Conservation (phyloP, 2,888 invertebrate species). For the Mythimna albipuncta region DNA sequence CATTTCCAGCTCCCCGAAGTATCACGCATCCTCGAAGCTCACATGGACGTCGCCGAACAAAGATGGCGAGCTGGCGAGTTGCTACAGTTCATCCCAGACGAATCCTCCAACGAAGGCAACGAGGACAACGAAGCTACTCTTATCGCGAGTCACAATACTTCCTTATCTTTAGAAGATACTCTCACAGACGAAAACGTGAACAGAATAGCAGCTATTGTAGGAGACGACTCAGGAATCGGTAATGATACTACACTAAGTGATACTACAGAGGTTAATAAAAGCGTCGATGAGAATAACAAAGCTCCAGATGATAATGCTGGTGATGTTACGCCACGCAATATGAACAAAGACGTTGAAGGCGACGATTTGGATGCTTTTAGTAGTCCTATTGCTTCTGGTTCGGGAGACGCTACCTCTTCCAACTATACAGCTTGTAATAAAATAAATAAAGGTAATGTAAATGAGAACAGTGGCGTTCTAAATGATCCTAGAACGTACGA, state of each 20-base stretch:
- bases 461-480: conserved; percentile 16
- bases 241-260: conserved; percentile 65
- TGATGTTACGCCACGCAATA: conserved; percentile 25
- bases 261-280: conserved; percentile 45
- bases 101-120: conserved; percentile 69
- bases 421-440: conserved; percentile 12
- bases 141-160: conserved; percentile 74
- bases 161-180: conserved; percentile 80
- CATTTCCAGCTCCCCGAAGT: conserved; percentile 82
- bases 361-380: not conserved
- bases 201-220: conserved; percentile 53
- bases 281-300: conserved; percentile 24
- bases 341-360: not conserved
- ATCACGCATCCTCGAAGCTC: conserved; percentile 81
- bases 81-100: conserved; percentile 68
- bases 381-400: conserved; percentile 33
- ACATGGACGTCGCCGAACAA: conserved; percentile 81
- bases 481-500: conserved; percentile 42
- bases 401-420: conserved; percentile 22
- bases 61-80: conserved; percentile 77
- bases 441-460: conserved; percentile 10
- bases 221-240: conserved; percentile 68
- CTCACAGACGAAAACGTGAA: conserved; percentile 75
- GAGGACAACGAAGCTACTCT: conserved; percentile 80
- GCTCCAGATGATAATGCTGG: not conserved